Base-by-base conservation (phyloP, 2,888 invertebrate genomes). In the Tricholauxania praeusta region DNA sequence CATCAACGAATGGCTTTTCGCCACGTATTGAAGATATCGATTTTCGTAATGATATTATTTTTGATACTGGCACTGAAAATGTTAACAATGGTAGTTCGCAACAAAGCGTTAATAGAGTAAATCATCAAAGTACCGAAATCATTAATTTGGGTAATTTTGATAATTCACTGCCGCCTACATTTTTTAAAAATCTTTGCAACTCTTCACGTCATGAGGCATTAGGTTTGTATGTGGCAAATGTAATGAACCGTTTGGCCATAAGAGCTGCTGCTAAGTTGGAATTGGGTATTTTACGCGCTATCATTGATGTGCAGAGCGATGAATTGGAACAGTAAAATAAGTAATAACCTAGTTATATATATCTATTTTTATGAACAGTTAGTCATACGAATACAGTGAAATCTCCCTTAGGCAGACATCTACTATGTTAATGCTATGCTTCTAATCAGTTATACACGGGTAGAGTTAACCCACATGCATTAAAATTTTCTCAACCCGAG, bases 141-240 rank as follows among this genome's bases (percentile, higher is more conserved):
- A 85, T 86, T 1, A 86, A 86, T 76, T 77, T 86, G 71, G 85
- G 86, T 4, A 86, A 86, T 74, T 86, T 84, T 72, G 84, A 86
- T 32, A 84, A 85, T 32, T 82, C 85, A 53, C 78, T 86, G 75
- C 86, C 86, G 62, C 86, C 86, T 19, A 85, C 86, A 70, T 86
- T 86, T 78, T 86, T 86, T 53, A 86, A 86, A 74, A 86, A 86
- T 80, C 80, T 86, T 32, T 86, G 86, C 79, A 86, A 85, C 75
- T 86, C 85, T 12, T 81, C 82, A 49, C 82, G 86, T 15, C 85
- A 86, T 73, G 85, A 84, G 74, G 84, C 86, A 0, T 81, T 87
- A 39, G 87, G 87, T 3, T 78, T 86, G 47, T 87, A 87, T 63
- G 86, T 87, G 71, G 84, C 87, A 15, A 87, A 84, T 73, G 84